A percentile compares a stretch with the other conserved stretches of the same genome.
Evolutionary conservation across 2,113 vertebrate genomes (phyloP).

Genomic region (Eudyptes chrysolophus): DNA sequence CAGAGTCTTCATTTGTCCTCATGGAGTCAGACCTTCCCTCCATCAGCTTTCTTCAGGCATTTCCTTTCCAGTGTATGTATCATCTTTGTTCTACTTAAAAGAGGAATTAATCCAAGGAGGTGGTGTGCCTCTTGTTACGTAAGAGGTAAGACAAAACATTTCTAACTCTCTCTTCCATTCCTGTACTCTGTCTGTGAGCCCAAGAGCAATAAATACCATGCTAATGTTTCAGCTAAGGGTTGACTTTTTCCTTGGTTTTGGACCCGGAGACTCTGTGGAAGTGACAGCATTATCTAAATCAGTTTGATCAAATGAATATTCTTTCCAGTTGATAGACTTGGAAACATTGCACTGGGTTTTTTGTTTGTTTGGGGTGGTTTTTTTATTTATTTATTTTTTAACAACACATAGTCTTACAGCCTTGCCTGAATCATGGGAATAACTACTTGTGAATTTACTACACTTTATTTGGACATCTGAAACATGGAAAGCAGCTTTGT

Average conservation of each 20-base stretch:
- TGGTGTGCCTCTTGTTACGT: not conserved
- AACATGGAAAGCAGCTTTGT: not conserved
- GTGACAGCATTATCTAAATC: not conserved
- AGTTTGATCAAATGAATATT: not conserved
- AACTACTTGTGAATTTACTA: not conserved
- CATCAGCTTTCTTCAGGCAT: not conserved
- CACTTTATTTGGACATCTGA: not conserved
- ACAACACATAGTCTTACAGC: not conserved
- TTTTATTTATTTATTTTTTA: not conserved
- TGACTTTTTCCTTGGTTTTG: not conserved
- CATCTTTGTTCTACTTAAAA: not conserved
- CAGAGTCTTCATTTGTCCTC: not conserved
- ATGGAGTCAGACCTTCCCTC: not conserved
- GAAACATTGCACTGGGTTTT: not conserved
- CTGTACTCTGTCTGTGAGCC: not conserved
- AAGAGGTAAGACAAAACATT: not conserved
- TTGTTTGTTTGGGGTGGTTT: not conserved
- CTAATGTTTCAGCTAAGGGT: not conserved
- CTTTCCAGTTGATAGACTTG: not conserved
- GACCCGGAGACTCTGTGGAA: not conserved
- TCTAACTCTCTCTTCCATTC: not conserved
- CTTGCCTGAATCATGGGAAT: not conserved
- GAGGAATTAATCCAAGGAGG: not conserved
- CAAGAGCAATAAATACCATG: not conserved
- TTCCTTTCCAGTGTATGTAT: not conserved